phyloP scores from a whole-genome alignment of 2,113 vertebrate genomes.

The Bungarus multicinctus region DNA sequence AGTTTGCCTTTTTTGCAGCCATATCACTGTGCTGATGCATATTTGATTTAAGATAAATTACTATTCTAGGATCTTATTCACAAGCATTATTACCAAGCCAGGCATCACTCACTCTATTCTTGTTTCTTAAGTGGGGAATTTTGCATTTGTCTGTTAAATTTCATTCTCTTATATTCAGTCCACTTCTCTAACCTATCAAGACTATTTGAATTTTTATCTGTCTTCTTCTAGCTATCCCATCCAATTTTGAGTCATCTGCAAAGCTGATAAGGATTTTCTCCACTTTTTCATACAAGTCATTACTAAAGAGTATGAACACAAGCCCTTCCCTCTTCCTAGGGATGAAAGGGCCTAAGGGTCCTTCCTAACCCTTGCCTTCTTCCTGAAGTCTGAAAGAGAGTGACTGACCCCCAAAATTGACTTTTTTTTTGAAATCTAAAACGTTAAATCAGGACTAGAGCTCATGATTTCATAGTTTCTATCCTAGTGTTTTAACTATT shows the following conservation, averaged over 20 bases:
- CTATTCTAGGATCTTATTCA: neutral
- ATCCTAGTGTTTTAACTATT: neutral
- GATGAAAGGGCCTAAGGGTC: neutral
- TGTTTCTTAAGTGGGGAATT: neutral
- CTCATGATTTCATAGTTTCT: neutral
- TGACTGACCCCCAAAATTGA: neutral
- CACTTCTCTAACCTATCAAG: neutral
- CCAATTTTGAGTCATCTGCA: neutral
- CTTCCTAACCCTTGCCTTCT: neutral
- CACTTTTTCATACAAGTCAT: neutral
- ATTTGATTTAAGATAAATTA: neutral
- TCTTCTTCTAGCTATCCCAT: neutral
- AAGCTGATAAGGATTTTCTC: neutral
- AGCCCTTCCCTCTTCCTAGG: neutral
- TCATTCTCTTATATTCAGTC: neutral
- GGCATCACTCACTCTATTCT: neutral
- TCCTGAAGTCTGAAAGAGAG: neutral
- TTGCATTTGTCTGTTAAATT: neutral
- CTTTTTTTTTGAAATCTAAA: neutral
- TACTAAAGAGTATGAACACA: neutral
- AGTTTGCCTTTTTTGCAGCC: neutral
- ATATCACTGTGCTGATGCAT: neutral
- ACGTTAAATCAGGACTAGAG: neutral
- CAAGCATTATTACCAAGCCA: neutral
- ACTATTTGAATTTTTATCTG: neutral